A percentile compares a stretch with the other conserved stretches of the same genome.
phyloP scores from a whole-genome alignment of 2,113 vertebrate species.

The Merops nubicus region DNA sequence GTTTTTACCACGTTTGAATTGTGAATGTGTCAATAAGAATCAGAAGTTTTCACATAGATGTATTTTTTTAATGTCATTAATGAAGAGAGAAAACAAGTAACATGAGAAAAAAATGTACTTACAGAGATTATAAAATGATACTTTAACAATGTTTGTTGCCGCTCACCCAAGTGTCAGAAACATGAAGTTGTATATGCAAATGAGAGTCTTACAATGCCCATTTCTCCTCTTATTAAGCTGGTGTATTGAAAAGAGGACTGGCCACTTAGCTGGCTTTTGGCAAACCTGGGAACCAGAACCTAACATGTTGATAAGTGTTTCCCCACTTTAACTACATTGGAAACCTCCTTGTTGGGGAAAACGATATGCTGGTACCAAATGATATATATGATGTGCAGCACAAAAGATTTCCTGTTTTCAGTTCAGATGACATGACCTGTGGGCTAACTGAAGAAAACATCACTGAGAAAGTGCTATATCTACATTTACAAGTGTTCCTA shows the following conservation, averaged over 20 bases:
- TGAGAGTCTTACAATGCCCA: not conserved
- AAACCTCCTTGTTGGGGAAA: not conserved
- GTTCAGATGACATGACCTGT: constrained; percentile 30
- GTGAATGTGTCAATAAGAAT: not conserved
- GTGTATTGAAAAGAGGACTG: not conserved
- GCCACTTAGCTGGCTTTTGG: not conserved
- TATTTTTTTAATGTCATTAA: not conserved
- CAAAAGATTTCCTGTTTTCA: constrained; percentile 39
- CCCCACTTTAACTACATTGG: not conserved
- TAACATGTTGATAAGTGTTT: not conserved
- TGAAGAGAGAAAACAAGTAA: not conserved
- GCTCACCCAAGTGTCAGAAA: not conserved
- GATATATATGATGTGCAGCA: constrained; percentile 8
- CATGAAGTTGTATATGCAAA: accelerated
- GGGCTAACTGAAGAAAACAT: constrained; percentile 43
- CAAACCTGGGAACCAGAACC: not conserved
- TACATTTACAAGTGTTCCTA: constrained; percentile 66
- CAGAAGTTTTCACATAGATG: not conserved
- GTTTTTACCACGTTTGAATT: not conserved
- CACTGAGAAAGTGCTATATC: constrained; percentile 33
- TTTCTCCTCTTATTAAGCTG: not conserved
- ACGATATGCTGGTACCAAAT: not conserved
- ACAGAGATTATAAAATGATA: not conserved
- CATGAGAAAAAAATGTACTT: no score
- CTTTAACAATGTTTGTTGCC: not conserved